Base-by-base conservation (phyloP, 1,140 invertebrate genomes). In the Lucilia cuprina region DNA sequence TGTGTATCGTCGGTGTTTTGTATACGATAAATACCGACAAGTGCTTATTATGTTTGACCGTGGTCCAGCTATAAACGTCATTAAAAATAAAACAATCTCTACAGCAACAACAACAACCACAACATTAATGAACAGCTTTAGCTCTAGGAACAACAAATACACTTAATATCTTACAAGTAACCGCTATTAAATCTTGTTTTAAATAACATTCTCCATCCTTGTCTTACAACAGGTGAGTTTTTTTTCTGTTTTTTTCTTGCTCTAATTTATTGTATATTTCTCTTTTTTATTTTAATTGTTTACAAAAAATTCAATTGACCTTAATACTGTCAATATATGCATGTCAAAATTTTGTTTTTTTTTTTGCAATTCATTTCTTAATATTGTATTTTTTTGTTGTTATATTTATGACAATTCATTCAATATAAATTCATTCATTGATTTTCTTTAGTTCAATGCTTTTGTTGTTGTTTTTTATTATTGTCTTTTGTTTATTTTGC, bases 331-430 rank as follows among this genome's bases (percentile, higher is more conserved):
- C 50, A 41, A 55, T n/a, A 30, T 30, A 55, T 55, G 17, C 50
- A 55, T 55, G 50, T 55, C 50, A 55, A 55, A 55, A 55, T 55
- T 55, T 55, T 55, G 50, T 55, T 55, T 70, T 70, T 70, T 70
- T 19, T 70, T 70, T 19, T 21, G 65, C n/a, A 70, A 55, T 8
- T 70, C n/a, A n/a, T 70, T 70, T 70, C 65, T 21, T n/a, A 70
- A 70, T 70, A 60, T 60, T 60, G 4, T 60, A 41, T 1, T 30
- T 41, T 41, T 2, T 55, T 55, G 21, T 21, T 70, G 19, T 12
- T 70, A 9, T 70, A 70, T 70, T 19, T 21, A 60, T 21, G 65
- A 21, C 65, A 21, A 70, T 21, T 70, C 65, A 19, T 21, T 70
- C 19, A 19, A 70, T 21, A 19, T n/a, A 19, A 21, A 70, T 70